Evolutionary conservation across 2,797 vertebrate genomes (phyloP).

Genomic region (Phaenicophaeus curvirostris): DNA sequence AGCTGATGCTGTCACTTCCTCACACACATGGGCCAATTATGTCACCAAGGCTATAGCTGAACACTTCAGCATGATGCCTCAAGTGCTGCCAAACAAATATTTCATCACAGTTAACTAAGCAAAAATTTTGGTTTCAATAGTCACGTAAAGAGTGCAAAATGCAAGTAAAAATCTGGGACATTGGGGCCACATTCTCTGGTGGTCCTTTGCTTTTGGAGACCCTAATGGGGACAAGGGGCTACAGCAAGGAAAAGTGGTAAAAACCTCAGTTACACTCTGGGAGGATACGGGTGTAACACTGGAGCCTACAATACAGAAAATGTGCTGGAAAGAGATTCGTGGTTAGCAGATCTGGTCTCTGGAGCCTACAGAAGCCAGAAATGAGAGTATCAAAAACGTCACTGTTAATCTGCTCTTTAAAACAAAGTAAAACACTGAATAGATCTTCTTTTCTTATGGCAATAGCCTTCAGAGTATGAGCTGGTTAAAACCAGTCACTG

Average conservation of each 20-base stretch:
- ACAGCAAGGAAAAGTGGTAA: neutral
- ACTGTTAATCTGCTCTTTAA: neutral
- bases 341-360: neutral
- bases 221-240: neutral
- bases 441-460: neutral
- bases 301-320: neutral
- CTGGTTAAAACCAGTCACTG: neutral
- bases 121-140: neutral
- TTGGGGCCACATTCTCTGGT: neutral
- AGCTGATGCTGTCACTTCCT: constrained; percentile 41
- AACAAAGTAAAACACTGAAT: neutral
- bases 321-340: neutral
- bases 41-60: constrained; percentile 1
- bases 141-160: neutral
- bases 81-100: neutral
- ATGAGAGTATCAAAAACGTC: neutral
- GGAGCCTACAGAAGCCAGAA: neutral
- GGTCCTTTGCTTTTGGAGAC: neutral
- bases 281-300: neutral
- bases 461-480: neutral
- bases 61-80: neutral
- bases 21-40: neutral
- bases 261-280: neutral
- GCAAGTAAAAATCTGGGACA: neutral
- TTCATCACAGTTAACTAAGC: neutral